Evolutionary conservation across 2,113 vertebrate genomes (phyloP).

Genomic region (Sphyrna mokarran): DNA sequence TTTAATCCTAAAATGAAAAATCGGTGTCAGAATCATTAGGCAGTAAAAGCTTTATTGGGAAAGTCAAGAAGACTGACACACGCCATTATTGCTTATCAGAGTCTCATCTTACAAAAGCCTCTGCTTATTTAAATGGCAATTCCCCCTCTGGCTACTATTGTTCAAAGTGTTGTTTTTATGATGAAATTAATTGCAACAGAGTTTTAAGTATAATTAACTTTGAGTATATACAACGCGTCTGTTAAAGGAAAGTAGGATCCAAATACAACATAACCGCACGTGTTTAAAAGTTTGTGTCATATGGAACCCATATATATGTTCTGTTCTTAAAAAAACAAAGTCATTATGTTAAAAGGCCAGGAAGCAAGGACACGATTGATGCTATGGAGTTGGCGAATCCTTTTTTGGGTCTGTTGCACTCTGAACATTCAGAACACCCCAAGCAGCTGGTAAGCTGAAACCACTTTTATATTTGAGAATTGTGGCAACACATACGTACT

Average conservation of each 20-base stretch:
- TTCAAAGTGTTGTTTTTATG: not conserved
- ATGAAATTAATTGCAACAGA: not conserved
- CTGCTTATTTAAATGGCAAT: not conserved
- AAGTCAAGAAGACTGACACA: not conserved
- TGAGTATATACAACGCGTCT: not conserved
- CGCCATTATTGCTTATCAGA: not conserved
- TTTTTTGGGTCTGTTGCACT: not conserved
- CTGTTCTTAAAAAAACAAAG: not conserved
- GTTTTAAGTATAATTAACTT: not conserved
- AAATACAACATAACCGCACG: not conserved
- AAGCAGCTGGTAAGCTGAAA: conserved; percentile 21
- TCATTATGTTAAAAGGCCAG: not conserved
- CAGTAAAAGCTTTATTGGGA: not conserved
- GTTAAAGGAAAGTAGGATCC: not conserved
- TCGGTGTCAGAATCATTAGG: not conserved
- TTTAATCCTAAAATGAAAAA: not conserved
- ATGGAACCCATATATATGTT: conserved; percentile 10
- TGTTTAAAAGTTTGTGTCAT: not conserved
- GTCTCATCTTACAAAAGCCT: not conserved
- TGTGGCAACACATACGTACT: conserved; percentile 1
- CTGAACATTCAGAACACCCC: not conserved
- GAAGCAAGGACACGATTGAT: conserved; percentile 22
- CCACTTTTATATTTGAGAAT: conserved; percentile 14
- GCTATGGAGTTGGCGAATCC: not conserved
- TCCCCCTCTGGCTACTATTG: not conserved